These are phyloP conservation scores for Papilio dardanus DNA, from an alignment of 1,140 invertebrate genomes.

Conservation along the genomic window DNA sequence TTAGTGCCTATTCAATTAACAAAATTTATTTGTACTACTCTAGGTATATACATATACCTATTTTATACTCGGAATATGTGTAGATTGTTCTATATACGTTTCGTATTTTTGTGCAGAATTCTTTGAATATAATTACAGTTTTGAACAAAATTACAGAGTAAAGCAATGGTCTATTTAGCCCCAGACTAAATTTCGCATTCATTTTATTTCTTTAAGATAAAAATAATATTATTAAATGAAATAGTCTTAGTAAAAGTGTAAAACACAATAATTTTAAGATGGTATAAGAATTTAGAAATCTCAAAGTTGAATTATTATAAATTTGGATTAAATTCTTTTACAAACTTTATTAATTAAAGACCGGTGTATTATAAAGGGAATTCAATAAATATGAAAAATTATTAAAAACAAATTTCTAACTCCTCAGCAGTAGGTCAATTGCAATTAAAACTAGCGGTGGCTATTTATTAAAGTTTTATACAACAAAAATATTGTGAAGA, in stretches of 20 bases:
- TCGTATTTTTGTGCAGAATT: not conserved
- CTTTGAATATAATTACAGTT: not conserved
- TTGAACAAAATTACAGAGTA: not conserved
- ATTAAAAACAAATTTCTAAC: conserved; percentile 15
- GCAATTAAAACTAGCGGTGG: conserved; percentile 20
- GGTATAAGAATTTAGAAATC: not conserved
- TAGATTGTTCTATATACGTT: not conserved
- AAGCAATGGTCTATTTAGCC: not conserved
- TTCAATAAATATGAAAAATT: conserved; percentile 16
- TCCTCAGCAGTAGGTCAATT: conserved; percentile 10
- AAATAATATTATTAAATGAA: not conserved
- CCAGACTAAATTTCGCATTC: not conserved
- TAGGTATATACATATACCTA: not conserved
- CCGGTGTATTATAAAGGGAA: not conserved
- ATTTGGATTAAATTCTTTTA: not conserved
- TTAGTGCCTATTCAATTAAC: not conserved
- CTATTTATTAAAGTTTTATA: conserved; percentile 11
- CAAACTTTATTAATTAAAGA: not conserved
- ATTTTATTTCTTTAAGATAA: not conserved
- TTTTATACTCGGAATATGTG: not conserved
- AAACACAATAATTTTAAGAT: no score
- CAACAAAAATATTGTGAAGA: not conserved
- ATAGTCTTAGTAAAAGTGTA: no score
- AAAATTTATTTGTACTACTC: not conserved
- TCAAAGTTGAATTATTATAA: not conserved